Evolutionary conservation across 2,888 invertebrate genomes (phyloP), one percentile per base, ranked within the genome.

Genomic region (Phanerotoma sp.): DNA sequence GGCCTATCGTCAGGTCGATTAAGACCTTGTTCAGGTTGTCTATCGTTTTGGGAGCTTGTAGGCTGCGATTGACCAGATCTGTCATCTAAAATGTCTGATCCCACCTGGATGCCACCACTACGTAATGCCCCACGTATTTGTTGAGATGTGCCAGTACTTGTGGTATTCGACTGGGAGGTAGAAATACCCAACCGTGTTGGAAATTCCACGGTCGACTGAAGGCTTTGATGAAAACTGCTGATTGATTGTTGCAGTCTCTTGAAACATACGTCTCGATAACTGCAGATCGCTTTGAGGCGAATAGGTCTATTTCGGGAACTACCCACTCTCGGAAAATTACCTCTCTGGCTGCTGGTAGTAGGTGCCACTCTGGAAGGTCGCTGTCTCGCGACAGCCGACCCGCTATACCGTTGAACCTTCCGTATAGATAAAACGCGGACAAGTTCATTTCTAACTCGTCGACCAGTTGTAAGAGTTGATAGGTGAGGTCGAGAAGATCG

Each of bases 351-450:
- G n/a, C 15, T 4, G 53, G 47, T 1, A 38, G 40, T 11, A 47
- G 15, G 15, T 53, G 47, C 53, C 53, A 53, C 9, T 53, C 41
- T 3, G 53, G 46, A 1, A 41, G 47, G 3, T 9, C 11, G 6
- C 21, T 28, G 18, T 22, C 13, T 18, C 42, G 35, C 1, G 69
- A 70, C 1, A 68, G 58, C 6, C 60, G 52, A 38, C 68, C 68
- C 3, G 69, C 68, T 21, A 66, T 65, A 3, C 64, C 62, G 51
- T 71, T 70, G 69, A 63, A 67, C 11, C 55, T 48, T 4, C 66
- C 67, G 20, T 68, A 66, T 5, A 69, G 56, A 46, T 65, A 64
- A n/a, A 42, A 50, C 18, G 63, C 62, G 40, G 64, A 51, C 2
- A 71, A 41, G 2, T 47, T 55, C 18, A 64, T 57, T 7, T 62